Percentiles rank a stretch among this genome's conserved stretches.
Evolutionary conservation across 2,888 invertebrate species (phyloP).

Genomic region (Acleris holmiana): DNA sequence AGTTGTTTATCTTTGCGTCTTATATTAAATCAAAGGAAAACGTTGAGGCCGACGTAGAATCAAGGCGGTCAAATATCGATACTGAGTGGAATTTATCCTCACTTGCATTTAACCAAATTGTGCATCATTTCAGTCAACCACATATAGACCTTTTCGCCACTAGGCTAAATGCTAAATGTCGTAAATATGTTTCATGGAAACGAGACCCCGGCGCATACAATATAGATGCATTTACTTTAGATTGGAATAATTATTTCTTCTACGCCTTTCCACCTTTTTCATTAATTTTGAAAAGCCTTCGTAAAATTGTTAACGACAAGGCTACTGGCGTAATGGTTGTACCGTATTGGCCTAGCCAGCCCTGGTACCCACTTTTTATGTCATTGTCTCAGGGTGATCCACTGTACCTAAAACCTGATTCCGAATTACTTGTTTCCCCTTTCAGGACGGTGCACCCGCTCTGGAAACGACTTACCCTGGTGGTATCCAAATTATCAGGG

Average conservation of each 20-base stretch:
- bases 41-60: slow-evolving; percentile 30
- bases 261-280: slow-evolving; percentile 39
- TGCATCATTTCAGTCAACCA: slow-evolving; percentile 23
- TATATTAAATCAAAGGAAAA: too few species aligned
- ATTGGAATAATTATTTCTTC: slow-evolving; percentile 29
- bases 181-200: slow-evolving; percentile 36
- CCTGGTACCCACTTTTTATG: slow-evolving; percentile 36
- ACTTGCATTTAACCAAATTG: slow-evolving; percentile 20
- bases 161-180: too few species aligned
- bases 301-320: slow-evolving; percentile 36
- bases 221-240: slow-evolving; percentile 38
- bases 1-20: slow-evolving; percentile 21
- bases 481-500: slow-evolving; percentile 13
- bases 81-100: slow-evolving; percentile 24
- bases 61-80: slow-evolving; percentile 24
- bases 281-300: slow-evolving; percentile 36
- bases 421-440: slow-evolving; percentile 8
- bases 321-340: slow-evolving; percentile 35
- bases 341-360: slow-evolving; percentile 39
- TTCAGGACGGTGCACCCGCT: slow-evolving; percentile 13
- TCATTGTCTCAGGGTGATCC: not conserved
- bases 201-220: slow-evolving; percentile 27
- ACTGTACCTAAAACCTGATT: slow-evolving; percentile 1
- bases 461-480: slow-evolving; percentile 16
- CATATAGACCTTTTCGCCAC: slow-evolving; percentile 30